These are phyloP conservation scores for Trissolcus brochymenae DNA, from an alignment of 2,888 invertebrate genomes.

Conservation along the genomic window DNA sequence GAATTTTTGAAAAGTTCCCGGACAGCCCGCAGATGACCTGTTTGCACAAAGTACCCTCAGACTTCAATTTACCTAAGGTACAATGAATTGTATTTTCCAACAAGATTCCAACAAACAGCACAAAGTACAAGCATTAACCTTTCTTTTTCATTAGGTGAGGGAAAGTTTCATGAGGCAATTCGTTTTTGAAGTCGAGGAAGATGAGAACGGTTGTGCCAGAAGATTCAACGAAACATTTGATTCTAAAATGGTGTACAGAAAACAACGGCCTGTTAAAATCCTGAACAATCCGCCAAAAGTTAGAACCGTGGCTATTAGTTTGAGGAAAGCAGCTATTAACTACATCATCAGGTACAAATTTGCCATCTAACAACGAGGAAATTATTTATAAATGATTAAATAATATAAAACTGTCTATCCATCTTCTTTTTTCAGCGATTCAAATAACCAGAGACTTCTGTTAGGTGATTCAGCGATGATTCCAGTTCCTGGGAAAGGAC, in stretches of 20 bases:
- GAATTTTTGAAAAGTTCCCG: conserved; percentile 99
- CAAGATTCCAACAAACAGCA: neutral
- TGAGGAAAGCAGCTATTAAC: conserved; percentile 88
- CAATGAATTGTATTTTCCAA: neutral
- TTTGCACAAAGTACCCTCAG: conserved; percentile 94
- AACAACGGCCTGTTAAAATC: conserved; percentile 89
- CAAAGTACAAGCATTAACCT: neutral
- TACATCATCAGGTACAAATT: conserved; percentile 87
- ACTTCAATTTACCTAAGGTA: conserved; percentile 92
- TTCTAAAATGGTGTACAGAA: conserved; percentile 86
- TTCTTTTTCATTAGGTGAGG: conserved; percentile 81
- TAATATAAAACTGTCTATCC: neutral
- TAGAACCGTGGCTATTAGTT: conserved; percentile 86
- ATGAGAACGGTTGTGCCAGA: conserved; percentile 80
- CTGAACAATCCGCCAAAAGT: conserved; percentile 90
- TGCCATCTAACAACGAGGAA: neutral
- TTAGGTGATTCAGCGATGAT: conserved; percentile 96
- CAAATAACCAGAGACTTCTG: conserved; percentile 94
- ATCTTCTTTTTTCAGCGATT: conserved; percentile 81
- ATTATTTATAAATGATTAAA: neutral
- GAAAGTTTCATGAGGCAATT: conserved; percentile 99
- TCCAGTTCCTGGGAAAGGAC: conserved; percentile 88
- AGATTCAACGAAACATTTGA: conserved; percentile 82
- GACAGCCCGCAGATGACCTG: conserved; percentile 99
- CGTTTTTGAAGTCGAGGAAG: conserved; percentile 91